Conservation (phyloP, 1,140 invertebrate genomes). For the Drosophila truncata region DNA sequence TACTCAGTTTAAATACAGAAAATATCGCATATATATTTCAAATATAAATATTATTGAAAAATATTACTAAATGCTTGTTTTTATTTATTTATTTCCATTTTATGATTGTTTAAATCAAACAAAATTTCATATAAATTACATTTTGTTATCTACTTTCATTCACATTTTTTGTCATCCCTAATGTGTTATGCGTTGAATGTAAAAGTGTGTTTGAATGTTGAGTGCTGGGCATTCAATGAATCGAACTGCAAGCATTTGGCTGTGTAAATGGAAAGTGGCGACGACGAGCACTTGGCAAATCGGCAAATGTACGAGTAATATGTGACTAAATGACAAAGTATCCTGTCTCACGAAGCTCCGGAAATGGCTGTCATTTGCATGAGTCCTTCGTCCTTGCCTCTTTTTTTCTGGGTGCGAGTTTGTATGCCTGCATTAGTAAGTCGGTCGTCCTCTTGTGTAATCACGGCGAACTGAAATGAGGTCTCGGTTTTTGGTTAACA, state of each 20-base stretch:
- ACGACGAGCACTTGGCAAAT: constrained; percentile 29
- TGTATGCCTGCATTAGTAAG: constrained; percentile 27
- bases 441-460: constrained; percentile 47
- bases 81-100: too few species aligned
- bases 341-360: constrained; percentile 30
- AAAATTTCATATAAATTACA: too few species aligned
- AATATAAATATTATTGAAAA: too few species aligned
- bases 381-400: not conserved
- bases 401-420: not conserved
- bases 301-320: constrained; percentile 21
- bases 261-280: constrained; percentile 31
- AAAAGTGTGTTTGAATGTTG: constrained; percentile 16
- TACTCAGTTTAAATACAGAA: too few species aligned
- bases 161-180: not conserved
- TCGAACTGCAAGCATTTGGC: constrained; percentile 33
- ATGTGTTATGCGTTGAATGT: not conserved
- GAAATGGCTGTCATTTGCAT: constrained; percentile 58
- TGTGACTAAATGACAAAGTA: constrained; percentile 59
- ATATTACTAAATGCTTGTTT: too few species aligned
- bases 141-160: too few species aligned
- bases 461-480: constrained; percentile 6
- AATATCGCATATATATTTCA: too few species aligned
- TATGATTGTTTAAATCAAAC: too few species aligned
- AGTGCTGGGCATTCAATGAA: constrained; percentile 38
- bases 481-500: constrained; percentile 4